A percentile compares a stretch with the other conserved stretches of the same genome.
Evolutionary conservation across 2,888 invertebrate genomes (phyloP).

Genomic region (Ashinkailepas kermadecensis): DNA sequence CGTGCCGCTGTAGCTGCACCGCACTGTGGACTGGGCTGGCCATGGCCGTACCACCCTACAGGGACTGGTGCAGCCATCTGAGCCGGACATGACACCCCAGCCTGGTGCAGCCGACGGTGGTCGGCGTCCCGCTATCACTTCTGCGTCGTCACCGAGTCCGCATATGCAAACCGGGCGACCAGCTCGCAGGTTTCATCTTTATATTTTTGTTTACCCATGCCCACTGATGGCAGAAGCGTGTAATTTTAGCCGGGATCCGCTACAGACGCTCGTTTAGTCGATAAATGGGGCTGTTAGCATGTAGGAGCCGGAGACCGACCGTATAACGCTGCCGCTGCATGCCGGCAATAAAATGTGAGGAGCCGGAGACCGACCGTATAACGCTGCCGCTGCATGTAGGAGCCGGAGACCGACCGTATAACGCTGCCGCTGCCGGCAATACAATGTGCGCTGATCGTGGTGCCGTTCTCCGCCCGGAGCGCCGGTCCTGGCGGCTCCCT

Average conservation of each 20-base stretch:
- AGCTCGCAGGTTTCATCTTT: neutral
- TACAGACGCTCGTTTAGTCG: slow-evolving; percentile 10
- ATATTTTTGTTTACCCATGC: slow-evolving; percentile 21
- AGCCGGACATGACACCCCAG: too few relatives aligned
- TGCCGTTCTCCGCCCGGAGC: too few relatives aligned
- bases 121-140: neutral
- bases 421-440: neutral
- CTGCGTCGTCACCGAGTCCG: neutral
- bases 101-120: neutral
- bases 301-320: neutral
- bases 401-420: neutral
- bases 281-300: slow-evolving; percentile 21
- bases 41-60: too few relatives aligned
- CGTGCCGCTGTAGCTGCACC: too few relatives aligned
- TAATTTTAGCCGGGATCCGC: neutral
- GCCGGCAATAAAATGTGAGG: neutral
- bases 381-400: neutral
- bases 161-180: neutral
- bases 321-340: neutral
- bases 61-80: too few relatives aligned
- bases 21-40: too few relatives aligned
- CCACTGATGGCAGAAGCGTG: slow-evolving; percentile 14
- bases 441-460: neutral
- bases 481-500: too few relatives aligned
- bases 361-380: neutral